These are phyloP conservation scores for Peromyscus attwateri DNA, from an alignment of 2,797 vertebrate species.

Conservation along the genomic window DNA sequence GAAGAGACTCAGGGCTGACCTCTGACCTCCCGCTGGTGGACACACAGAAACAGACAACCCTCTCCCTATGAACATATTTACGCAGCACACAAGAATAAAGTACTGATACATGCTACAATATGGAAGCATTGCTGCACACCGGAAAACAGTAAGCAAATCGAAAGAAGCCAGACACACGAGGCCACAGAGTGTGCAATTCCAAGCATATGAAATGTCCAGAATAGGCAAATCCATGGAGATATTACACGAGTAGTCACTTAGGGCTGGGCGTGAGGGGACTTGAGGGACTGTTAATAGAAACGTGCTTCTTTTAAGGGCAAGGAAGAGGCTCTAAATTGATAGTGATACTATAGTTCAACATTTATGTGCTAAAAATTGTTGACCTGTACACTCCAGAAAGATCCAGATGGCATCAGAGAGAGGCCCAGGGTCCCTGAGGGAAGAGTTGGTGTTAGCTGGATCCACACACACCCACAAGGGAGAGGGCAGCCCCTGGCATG, in stretches of 20 bases:
- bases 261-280: neutral
- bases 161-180: neutral
- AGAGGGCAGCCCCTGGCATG: fast-evolving
- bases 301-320: neutral
- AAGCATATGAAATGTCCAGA: neutral
- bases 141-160: neutral
- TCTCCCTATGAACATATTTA: neutral
- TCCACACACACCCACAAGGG: neutral
- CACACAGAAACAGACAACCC: neutral
- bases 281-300: no score
- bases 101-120: fast-evolving
- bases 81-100: neutral
- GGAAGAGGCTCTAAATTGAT: neutral
- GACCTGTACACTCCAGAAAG: neutral
- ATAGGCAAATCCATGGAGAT: neutral
- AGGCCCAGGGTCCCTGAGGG: neutral
- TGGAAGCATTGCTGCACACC: neutral
- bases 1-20: neutral
- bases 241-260: neutral
- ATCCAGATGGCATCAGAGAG: neutral
- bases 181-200: neutral
- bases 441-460: neutral
- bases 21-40: neutral
- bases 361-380: neutral
- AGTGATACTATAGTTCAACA: neutral